A percentile compares a stretch with the other conserved stretches of the same genome.
Evolutionary conservation across 2,113 vertebrate species (phyloP).

Genomic region (Dasypus novemcinctus): DNA sequence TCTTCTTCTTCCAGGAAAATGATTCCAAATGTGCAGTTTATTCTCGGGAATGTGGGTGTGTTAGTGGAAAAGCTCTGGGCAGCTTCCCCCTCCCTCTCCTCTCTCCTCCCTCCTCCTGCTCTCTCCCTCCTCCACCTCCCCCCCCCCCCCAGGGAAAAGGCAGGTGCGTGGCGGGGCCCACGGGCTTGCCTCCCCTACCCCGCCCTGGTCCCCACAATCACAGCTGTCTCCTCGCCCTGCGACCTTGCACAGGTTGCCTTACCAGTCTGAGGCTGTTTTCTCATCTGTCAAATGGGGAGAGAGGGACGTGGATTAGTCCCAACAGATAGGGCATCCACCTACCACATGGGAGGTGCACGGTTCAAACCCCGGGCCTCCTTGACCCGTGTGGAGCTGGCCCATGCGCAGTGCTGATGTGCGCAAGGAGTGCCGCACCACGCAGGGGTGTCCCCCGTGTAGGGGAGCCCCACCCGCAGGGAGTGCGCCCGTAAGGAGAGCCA

Average conservation of each 20-base stretch:
- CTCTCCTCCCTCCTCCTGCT: fast-evolving
- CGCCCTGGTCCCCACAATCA: fast-evolving
- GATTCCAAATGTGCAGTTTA: conserved; percentile 46
- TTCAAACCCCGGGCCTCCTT: no score
- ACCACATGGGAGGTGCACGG: no score
- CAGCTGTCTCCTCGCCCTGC: neutral
- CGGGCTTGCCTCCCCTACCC: neutral
- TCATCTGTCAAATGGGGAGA: neutral
- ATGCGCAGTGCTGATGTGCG: no score
- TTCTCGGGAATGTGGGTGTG: neutral
- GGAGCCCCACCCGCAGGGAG: no score
- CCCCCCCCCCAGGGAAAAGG: neutral
- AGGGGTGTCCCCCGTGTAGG: no score
- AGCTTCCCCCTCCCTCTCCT: neutral
- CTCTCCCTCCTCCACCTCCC: no score
- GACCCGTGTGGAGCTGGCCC: no score
- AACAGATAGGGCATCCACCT: no score
- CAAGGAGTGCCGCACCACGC: no score
- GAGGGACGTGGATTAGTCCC: no score
- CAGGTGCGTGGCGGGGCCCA: neutral
- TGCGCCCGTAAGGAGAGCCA: no score
- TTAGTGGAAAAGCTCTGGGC: neutral
- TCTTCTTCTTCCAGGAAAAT: conserved; percentile 56
- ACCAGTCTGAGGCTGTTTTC: neutral
- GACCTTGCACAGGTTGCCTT: neutral